These are phyloP conservation scores for Leptosomus discolor DNA, from an alignment of 2,113 vertebrate species.

Conservation along the genomic window DNA sequence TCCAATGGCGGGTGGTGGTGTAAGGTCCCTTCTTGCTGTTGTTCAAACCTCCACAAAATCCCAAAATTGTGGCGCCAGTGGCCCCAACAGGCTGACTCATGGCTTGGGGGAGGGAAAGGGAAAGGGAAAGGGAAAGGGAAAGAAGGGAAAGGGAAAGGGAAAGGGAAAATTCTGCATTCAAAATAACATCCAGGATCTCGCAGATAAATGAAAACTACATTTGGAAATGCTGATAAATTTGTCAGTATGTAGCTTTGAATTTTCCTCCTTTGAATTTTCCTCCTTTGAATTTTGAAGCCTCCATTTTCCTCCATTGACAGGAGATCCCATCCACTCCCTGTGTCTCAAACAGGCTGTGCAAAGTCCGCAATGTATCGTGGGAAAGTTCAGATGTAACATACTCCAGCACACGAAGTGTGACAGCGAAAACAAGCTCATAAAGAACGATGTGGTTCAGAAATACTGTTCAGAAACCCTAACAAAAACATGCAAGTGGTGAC, in stretches of 20 bases:
- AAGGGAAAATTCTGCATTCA: rapidly evolving
- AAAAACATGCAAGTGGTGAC: rapidly evolving
- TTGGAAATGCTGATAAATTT: not conserved
- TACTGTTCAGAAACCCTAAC: not conserved
- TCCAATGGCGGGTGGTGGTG: rapidly evolving
- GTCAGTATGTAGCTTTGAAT: too few species aligned
- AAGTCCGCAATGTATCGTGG: rapidly evolving
- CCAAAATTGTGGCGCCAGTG: not conserved
- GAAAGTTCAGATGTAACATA: rapidly evolving
- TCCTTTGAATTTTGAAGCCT: not conserved
- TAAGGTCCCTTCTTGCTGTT: not conserved
- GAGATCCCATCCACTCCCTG: not conserved
- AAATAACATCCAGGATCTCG: not conserved
- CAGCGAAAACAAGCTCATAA: not conserved
- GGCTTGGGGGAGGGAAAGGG: too few species aligned
- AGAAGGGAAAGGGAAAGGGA: not conserved
- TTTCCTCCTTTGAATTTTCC: too few species aligned
- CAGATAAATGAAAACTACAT: not conserved
- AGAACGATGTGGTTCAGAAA: not conserved
- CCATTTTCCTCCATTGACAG: rapidly evolving
- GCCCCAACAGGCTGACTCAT: not conserved
- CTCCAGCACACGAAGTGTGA: not conserved
- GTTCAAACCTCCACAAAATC: not conserved
- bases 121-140: not conserved
- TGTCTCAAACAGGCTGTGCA: too few species aligned